A percentile compares a stretch with the other conserved stretches of the same genome.
These are phyloP conservation scores for Pocota personata DNA, from an alignment of 2,888 invertebrate genomes.

Conservation along the genomic window DNA sequence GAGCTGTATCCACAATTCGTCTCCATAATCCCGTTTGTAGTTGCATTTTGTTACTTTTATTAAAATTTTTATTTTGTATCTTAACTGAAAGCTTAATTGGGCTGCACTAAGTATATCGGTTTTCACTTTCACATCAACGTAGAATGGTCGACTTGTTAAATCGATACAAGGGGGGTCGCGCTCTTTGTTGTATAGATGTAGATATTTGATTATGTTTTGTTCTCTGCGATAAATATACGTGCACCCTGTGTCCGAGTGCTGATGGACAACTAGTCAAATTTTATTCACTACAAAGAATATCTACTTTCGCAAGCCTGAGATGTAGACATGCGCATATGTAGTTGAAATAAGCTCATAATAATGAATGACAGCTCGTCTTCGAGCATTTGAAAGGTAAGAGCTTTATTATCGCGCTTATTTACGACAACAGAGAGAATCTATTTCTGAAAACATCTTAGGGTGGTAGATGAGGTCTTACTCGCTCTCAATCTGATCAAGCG, in stretches of 20 bases:
- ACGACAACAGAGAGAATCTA: slow-evolving; percentile 51
- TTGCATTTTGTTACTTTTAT: slow-evolving; percentile 68
- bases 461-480: not conserved
- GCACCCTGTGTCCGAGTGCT: slow-evolving; percentile 44
- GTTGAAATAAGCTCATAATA: slow-evolving; percentile 30
- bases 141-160: slow-evolving; percentile 56
- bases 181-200: slow-evolving; percentile 42
- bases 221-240: not conserved
- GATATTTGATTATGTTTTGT: slow-evolving; percentile 42
- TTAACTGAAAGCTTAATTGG: not conserved
- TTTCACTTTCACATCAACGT: slow-evolving; percentile 66
- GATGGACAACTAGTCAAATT: slow-evolving; percentile 48
- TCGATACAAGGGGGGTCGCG: slow-evolving; percentile 57
- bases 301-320: not conserved
- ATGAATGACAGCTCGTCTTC: slow-evolving; percentile 30
- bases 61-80: not conserved
- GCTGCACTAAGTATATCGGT: slow-evolving; percentile 31
- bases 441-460: slow-evolving; percentile 32
- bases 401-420: slow-evolving; percentile 54
- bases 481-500: slow-evolving; percentile 59
- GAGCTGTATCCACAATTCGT: slow-evolving; percentile 76
- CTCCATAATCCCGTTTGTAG: slow-evolving; percentile 72
- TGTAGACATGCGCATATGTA: slow-evolving; percentile 43
- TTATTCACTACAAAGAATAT: not conserved
- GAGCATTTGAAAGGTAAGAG: not conserved